Conservation (phyloP, 1,140 invertebrate species). For the Thaumetopoea pityocampa region DNA sequence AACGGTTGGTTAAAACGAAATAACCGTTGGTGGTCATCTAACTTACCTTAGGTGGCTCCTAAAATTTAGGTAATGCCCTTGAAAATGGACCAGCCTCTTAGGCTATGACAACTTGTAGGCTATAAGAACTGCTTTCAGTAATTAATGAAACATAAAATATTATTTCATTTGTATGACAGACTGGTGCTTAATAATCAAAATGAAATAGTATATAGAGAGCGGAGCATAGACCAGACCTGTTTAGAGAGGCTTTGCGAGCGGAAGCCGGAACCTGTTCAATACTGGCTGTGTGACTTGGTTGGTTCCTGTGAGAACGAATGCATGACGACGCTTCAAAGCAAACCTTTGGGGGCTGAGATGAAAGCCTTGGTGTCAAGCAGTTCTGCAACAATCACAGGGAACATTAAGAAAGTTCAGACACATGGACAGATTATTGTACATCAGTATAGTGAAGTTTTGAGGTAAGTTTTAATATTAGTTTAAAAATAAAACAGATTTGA, state of each 20-base stretch:
- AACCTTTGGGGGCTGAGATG: conserved; percentile 80
- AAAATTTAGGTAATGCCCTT: too few species aligned
- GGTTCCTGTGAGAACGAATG: conserved; percentile 85
- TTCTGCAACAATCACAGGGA: conserved; percentile 71
- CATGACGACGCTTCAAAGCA: conserved; percentile 87
- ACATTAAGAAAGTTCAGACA: conserved; percentile 74
- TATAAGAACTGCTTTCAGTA: too few species aligned
- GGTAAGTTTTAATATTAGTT: conserved; percentile 40
- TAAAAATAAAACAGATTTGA: too few species aligned
- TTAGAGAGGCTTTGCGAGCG: conserved; percentile 61
- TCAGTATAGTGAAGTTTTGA: conserved; percentile 71
- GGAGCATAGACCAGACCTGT: conserved; percentile 65
- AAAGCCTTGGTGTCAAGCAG: conserved; percentile 66
- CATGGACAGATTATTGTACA: conserved; percentile 73
- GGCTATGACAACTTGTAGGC: too few species aligned
- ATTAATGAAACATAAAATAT: too few species aligned
- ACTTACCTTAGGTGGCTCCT: too few species aligned
- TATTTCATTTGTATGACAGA: conserved; percentile 43
- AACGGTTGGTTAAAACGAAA: too few species aligned
- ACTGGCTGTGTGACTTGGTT: conserved; percentile 83
- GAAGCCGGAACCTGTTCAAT: conserved; percentile 66
- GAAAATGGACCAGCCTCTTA: too few species aligned
- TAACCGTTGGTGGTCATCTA: too few species aligned
- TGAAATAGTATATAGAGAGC: conserved; percentile 61
- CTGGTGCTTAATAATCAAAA: conserved; percentile 60